Base-by-base conservation (phyloP, 2,113 vertebrate genomes). In the Leucoraja erinaceus region DNA sequence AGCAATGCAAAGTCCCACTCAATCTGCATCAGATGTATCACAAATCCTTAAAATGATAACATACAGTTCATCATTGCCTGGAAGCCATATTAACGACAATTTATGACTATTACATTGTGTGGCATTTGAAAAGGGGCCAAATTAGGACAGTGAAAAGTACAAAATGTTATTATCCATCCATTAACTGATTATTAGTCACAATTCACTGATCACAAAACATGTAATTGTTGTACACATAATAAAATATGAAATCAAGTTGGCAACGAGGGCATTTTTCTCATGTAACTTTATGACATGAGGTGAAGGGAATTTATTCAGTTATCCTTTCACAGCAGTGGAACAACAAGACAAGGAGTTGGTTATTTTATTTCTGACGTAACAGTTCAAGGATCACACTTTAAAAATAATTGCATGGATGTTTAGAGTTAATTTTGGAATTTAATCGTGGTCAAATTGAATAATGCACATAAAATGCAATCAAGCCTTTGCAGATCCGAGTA, bases 151-250 rank as follows among this genome's bases (percentile, higher is more conserved):
- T 38, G 20, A 47, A 91, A 91, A 91, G 66, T 91, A 91, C 90
- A 91, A 91, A 91, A 72, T 91, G 90, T 72, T 91, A 91, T 91
- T 72, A 91, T 91, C n/a, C 68, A 72, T 91, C 90, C 90, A 91
- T 91, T 91, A 91, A 91, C 90, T 91, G 90, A 91, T 91, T 91
- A 74, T 91, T 91, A 91, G 63, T 91, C 54, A 72, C 90, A 91
- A 72, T 74, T 91, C 31, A 91, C 90, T 91, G 90, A 72, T 91
- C 90, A 25, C 66, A 74, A 91, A 91, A 72, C 68, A 54, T 91
- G 68, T 70, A 72, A 74, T 91, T 91, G 90, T 54, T 91, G 68
- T 68, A 91, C 68, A 91, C 68, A 74, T 91, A 74, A 91, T 91
- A 91, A 74, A 91, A 70, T 31, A 72, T 72, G 68, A 22, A 91